A percentile compares a stretch with the other conserved stretches of the same genome.
Conservation (phyloP, 2,113 vertebrate genomes). For the Oncorhynchus keta region DNA sequence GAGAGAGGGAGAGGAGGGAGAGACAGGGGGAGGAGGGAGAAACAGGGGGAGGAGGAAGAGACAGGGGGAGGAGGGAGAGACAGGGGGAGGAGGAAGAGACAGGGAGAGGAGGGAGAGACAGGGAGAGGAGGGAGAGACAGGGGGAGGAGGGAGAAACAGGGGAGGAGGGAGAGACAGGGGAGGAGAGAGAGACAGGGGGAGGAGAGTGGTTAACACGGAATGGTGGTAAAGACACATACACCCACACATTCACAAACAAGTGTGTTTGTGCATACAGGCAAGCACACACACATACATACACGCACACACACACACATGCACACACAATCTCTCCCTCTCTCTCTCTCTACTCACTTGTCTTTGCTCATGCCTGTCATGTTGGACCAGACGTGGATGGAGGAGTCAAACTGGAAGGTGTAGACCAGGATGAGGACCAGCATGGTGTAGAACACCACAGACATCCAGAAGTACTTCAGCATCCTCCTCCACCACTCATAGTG, state of each 20-base stretch:
- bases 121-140: too few relatives aligned
- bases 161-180: too few relatives aligned
- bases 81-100: too few relatives aligned
- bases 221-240: not conserved
- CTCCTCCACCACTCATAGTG: conserved; percentile 93
- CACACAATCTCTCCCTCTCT: not conserved
- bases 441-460: conserved; percentile 93
- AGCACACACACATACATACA: not conserved
- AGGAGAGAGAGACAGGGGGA: too few relatives aligned
- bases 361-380: conserved; percentile 88
- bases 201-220: too few relatives aligned
- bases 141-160: too few relatives aligned
- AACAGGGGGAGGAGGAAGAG: too few relatives aligned
- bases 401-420: conserved; percentile 94
- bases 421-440: conserved; percentile 95
- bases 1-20: too few relatives aligned
- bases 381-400: conserved; percentile 85
- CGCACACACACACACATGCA: not conserved
- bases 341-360: conserved; percentile 67
- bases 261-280: not conserved
- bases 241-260: not conserved
- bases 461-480: conserved; percentile 94
- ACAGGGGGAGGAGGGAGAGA: too few relatives aligned
- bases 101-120: too few relatives aligned
- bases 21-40: too few relatives aligned